These are phyloP conservation scores for Sarcophilus harrisii DNA, from an alignment of 2,797 vertebrate genomes.

Conservation along the genomic window DNA sequence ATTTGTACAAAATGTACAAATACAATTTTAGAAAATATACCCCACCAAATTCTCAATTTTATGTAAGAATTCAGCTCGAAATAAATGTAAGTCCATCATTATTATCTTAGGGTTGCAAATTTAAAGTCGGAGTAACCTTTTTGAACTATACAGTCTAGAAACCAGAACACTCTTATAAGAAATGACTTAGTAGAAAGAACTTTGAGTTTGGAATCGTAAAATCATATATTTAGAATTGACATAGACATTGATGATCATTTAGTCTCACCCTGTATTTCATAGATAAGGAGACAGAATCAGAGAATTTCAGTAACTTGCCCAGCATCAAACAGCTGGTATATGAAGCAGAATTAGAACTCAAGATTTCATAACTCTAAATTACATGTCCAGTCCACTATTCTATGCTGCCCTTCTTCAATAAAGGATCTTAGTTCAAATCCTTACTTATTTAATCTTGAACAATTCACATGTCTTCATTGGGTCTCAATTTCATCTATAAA, in stretches of 20 bases:
- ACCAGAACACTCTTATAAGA: neutral
- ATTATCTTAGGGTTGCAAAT: neutral
- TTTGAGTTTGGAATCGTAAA: neutral
- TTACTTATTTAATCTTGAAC: neutral
- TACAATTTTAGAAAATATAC: no score
- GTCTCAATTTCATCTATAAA: neutral
- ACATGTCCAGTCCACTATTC: neutral
- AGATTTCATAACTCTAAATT: neutral
- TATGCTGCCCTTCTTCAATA: neutral
- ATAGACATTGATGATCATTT: neutral
- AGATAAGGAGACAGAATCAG: neutral
- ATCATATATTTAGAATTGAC: neutral
- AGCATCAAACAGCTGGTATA: neutral
- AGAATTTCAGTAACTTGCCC: neutral
- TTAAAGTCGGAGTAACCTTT: neutral
- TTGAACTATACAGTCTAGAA: neutral
- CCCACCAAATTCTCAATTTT: neutral
- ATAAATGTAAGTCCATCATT: neutral
- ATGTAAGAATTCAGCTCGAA: neutral
- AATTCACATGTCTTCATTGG: neutral
- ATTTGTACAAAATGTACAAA: no score
- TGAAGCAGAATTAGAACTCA: neutral
- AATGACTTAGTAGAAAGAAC: neutral
- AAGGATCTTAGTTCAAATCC: neutral
- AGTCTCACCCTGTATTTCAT: neutral